Base-by-base conservation (phyloP, 2,888 invertebrate genomes). In the Omphaloscelis lunosa region DNA sequence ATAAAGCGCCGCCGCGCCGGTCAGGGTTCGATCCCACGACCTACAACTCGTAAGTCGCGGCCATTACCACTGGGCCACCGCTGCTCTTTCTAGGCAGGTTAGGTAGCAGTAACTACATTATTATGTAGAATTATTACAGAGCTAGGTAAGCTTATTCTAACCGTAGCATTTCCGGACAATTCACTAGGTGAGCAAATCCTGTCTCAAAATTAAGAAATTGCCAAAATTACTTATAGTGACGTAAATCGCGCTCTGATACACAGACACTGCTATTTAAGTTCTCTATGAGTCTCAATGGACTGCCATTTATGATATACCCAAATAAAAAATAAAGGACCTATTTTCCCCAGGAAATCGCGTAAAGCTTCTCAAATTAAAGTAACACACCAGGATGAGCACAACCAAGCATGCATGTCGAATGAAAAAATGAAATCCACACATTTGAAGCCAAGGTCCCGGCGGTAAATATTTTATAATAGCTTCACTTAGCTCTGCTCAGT, bases 391-490 rank as follows among this genome's bases (percentile, higher is more conserved):
- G 72, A 70, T 51, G 27, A 62, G 17, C 59, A 34, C 7, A 66
- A 29, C 17, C 51, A 59, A 59, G 58, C 45, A 34, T 68, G 61
- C 51, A 70, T 56, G 39, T 61, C 67, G 27, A 78, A 85, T 72
- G 63, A 51, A 76, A 77, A 77, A 83, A 65, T 41, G 7, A 78
- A 79, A 79, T 62, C 68, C 73, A 51, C 86, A 73, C 59, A 79
- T 84, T 67, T 51, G 29, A 66, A 65, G 70, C 72, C 84, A 81
- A 80, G 88, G 87, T 78, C 74, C 34, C 68, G 5, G 66, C 69
- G 66, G 80, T 71, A 87, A 81, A 88, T 80, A 88, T 84, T 87
- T 80, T 84, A 73, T 83, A 88, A 81, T 65, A 71, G 78, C 77
- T 80, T 79, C 77, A 80, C 76, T 87, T 84, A 78, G 84, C 77